Conservation (phyloP, 2,888 invertebrate species). For the Bugulina stolonifera region DNA sequence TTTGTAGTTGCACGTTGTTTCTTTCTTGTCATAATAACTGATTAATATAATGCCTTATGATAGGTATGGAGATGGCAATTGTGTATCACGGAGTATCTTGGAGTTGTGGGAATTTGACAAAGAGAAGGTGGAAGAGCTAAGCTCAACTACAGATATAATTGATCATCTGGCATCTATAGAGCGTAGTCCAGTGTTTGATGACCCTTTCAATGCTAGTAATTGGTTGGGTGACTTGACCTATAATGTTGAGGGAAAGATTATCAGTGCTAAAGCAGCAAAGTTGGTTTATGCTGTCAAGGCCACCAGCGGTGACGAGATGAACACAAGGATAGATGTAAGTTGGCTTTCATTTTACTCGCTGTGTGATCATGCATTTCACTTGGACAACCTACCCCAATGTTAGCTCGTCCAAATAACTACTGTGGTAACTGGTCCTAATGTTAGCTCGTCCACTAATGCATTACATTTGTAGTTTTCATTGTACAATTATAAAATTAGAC, state of each 20-base stretch:
- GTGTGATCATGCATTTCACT: no score
- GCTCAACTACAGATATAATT: not conserved
- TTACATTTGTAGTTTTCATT: no score
- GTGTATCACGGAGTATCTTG: not conserved
- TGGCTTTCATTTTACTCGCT: not conserved
- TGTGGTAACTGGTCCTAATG: no score
- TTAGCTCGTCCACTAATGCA: no score
- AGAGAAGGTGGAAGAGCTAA: not conserved
- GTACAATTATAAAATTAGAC: no score
- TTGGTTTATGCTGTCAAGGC: slow-evolving; percentile 21
- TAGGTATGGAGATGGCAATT: not conserved
- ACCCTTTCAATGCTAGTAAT: not conserved
- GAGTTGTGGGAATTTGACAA: slow-evolving; percentile 23
- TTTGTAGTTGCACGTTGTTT: no score
- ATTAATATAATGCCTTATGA: no score
- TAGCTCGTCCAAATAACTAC: no score
- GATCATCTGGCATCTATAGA: not conserved
- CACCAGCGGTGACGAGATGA: slow-evolving; percentile 6
- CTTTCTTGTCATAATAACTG: no score
- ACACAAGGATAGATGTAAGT: slow-evolving; percentile 22
- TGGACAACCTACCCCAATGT: no score
- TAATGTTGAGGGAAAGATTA: slow-evolving; percentile 3
- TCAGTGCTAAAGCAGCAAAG: slow-evolving; percentile 23
- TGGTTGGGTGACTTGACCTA: slow-evolving; percentile 25
- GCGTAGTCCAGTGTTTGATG: slow-evolving; percentile 1